Base-by-base conservation (phyloP, 1,140 invertebrate genomes). In the Colletes latitarsis region DNA sequence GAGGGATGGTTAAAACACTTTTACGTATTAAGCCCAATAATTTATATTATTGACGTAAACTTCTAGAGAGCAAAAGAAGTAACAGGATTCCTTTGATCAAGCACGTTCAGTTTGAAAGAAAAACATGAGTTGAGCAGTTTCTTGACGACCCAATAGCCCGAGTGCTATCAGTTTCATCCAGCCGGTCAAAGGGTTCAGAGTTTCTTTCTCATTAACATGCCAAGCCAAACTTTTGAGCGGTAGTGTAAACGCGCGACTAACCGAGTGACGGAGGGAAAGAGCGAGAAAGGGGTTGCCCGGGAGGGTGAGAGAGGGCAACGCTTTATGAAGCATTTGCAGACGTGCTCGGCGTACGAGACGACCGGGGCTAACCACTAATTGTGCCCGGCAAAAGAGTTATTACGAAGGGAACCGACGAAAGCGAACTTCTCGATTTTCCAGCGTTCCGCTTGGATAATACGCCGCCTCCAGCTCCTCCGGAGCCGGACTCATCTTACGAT, bases 241-340 rank as follows among this genome's bases (percentile, higher is more conserved):
- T 8, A 17, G 46, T 39, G 60, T 63, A 63, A 76, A 68, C 30
- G 64, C 30, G 12, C 57, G 73, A 52, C 21, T 14, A 14, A 14
- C 57, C 19, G 67, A 77, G 30, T 52, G 17, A 21, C 58, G 0
- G 46, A 58, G 10, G 15, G 10, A n/a, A 21, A 6, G 6, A 5
- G 66, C 1, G 9, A 3, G 53, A 62, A 49, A 49, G 12, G 46
- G 14, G 15, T n/a, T 77, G 70, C 17, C n/a, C 46, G 19, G 12
- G 41, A n/a, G 49, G 43, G 21, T 39, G 58, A 71, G 67, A 19
- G 41, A 66, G 77, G 76, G 86, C 71, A 83, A 84, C 86, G 85
- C 84, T 90, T 91, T 90, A 90, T 90, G 87, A 89, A 90, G 87
- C 88, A 85, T 90, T 89, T 79, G 84, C 76, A 83, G 83, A 90